Base-by-base conservation (phyloP, 2,888 invertebrate species). In the Sarcophaga carnaria region DNA sequence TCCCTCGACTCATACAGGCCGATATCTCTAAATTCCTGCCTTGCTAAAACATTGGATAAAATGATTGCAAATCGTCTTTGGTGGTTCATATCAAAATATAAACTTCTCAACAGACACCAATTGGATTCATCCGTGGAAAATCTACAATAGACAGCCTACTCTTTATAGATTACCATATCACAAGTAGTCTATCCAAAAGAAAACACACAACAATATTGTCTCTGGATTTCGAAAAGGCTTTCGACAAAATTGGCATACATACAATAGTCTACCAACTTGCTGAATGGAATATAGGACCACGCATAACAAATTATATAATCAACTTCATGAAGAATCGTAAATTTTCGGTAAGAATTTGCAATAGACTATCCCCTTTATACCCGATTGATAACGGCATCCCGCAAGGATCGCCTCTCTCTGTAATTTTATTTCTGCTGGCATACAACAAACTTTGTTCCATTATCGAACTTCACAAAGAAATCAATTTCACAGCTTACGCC, bases 1-100 rank as follows among this genome's bases (percentile, higher is more conserved):
- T 8, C 14, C 20, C 60, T 67, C 54, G 71, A 20, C 8, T 84
- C 78, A 10, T 87, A 86, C 71, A 62, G 88, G 60, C 88, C 88
- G 25, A 86, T 84, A 20, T 82, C 83, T 4, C 60, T 87, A 1
- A 87, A 86, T 63, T 60, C 54, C 6, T 67, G 74, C 47, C 14
- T 64, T 17, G 45, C 77, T 5, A 76, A 83, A 74, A 14, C 70
- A n/a, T 17, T 75, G 2, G 71, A 86, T 49, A 83, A 72, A 49
- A 83, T 77, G 11, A 76, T 80, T 5, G 75, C 80, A 11, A 81
- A 81, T 64, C 54, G 81, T 62, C 63, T 80, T 37, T 82, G 75
- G 86, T 82, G 86, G 75, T 71, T 80, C 69, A 54, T 63, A 10
- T 54, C 67, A n/a, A n/a, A n/a, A 11, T 14, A 80, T 60, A 69